Evolutionary conservation across 2,797 vertebrate genomes (phyloP).

Genomic region (Microchirus variegatus): DNA sequence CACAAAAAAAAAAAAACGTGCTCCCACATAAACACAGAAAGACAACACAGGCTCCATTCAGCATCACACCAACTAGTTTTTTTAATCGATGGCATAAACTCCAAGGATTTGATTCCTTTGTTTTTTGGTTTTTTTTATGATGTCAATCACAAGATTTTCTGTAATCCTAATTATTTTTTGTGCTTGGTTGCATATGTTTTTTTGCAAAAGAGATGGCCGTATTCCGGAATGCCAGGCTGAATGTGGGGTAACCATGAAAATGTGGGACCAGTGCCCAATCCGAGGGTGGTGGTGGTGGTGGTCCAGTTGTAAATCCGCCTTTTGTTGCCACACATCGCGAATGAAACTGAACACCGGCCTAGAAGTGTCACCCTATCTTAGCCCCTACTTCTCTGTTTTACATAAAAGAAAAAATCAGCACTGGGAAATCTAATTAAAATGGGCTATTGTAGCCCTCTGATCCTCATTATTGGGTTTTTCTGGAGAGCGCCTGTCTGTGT

Average conservation of each 20-base stretch:
- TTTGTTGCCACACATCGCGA: conserved; percentile 62
- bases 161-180: conserved; percentile 28
- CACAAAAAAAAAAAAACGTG: conserved; percentile 12
- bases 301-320: conserved; percentile 65
- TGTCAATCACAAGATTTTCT: conserved; percentile 20
- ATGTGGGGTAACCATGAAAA: conserved; percentile 68
- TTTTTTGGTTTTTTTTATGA: conserved; percentile 16
- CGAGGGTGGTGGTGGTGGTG: conserved; percentile 61
- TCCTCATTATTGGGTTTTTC: conserved; percentile 59
- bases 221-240: conserved; percentile 57
- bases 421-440: conserved; percentile 67
- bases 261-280: conserved; percentile 63
- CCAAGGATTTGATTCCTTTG: conserved; percentile 40
- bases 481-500: conserved; percentile 40
- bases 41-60: conserved; percentile 33
- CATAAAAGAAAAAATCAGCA: conserved; percentile 58
- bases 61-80: conserved; percentile 34
- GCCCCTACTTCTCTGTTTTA: conserved; percentile 53
- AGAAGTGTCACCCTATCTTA: conserved; percentile 44
- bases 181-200: conserved; percentile 22
- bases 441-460: conserved; percentile 50
- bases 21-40: conserved; percentile 40
- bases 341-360: conserved; percentile 58
- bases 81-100: conserved; percentile 21
- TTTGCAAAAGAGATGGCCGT: conserved; percentile 34